Evolutionary conservation across 2,888 invertebrate species (phyloP), one percentile per base, ranked within the genome.

Genomic region (Electrophaes corylata): DNA sequence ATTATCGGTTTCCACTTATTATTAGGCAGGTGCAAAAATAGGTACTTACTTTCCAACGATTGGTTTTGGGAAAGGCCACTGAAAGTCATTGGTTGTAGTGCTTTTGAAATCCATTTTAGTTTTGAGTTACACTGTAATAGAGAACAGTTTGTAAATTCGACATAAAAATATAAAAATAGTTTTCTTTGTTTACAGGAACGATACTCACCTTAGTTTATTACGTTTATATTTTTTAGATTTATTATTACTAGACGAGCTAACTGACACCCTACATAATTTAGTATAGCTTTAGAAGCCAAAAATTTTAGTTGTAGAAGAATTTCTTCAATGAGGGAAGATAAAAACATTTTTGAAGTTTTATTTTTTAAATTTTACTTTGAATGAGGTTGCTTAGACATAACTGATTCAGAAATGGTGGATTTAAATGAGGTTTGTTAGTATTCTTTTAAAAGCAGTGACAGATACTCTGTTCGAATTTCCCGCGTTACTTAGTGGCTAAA

Each of bases 11-110:
- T 6, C 3, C 10, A 8, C 1, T 40, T 19, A n/a, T 20, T 23
- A 39, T 2, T 51, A n/a, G 6, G n/a, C 1, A 35, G 23, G 4
- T 23, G 10, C 2, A 10, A 29, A 10, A 14, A 14, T 10, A 20
- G 5, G 73, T n/a, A n/a, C 83, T 59, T 86, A 93, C 93, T 88
- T 94, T 59, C 92, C 88, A 40, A 92, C 77, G 3, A 94, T 69
- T 0, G 93, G 93, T 65, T 93, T 93, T 26, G 92, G 84, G 75
- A 92, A 93, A 0, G 94, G 94, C 94, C 94, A 94, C 71, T 86
- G 88, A 69, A 84, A 94, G 64, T 94, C 93, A 57, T 78, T 86
- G 60, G 87, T 88, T 48, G 81, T 84, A 26, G 84, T 86, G 4
- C 93, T 91, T 59, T 79, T 76, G 67, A 94, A 94, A 73, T 92